These are phyloP conservation scores for Aphis craccivora DNA, from an alignment of 1,140 invertebrate genomes.

Conservation along the genomic window DNA sequence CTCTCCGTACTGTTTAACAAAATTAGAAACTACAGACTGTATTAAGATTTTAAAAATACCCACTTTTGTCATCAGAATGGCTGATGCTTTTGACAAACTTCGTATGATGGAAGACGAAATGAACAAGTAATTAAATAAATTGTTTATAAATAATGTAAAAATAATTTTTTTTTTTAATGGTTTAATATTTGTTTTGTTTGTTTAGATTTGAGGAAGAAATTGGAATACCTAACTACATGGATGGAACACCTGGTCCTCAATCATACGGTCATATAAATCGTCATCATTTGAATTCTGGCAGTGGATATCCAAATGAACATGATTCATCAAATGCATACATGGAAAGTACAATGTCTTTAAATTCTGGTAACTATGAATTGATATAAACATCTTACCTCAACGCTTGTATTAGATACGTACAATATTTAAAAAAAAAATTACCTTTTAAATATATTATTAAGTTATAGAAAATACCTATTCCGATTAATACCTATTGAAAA, in stretches of 20 bases:
- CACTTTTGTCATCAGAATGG: background rate
- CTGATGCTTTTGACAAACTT: conserved; percentile 60
- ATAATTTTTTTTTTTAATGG: background rate
- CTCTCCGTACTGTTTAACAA: background rate
- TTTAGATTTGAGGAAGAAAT: conserved; percentile 62
- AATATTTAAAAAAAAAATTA: background rate
- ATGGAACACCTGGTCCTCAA: conserved; percentile 19
- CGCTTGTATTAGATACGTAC: background rate
- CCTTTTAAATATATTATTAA: background rate
- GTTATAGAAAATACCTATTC: conserved; percentile 19
- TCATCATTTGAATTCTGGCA: background rate
- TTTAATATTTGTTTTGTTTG: conserved; percentile 41
- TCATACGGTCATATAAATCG: background rate
- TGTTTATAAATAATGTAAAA: background rate
- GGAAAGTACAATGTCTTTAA: background rate
- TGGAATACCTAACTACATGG: conserved; percentile 59
- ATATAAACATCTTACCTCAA: background rate
- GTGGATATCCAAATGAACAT: conserved; percentile 18
- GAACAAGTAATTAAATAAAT: conserved; percentile 60
- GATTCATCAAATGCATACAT: conserved; percentile 22
- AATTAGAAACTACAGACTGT: background rate
- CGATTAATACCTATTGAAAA: background rate
- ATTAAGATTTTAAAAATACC: background rate
- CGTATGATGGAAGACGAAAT: conserved; percentile 62
- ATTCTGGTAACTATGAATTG: background rate